These are phyloP conservation scores for Thaleichthys pacificus DNA, from an alignment of 2,797 vertebrate genomes.

Conservation along the genomic window DNA sequence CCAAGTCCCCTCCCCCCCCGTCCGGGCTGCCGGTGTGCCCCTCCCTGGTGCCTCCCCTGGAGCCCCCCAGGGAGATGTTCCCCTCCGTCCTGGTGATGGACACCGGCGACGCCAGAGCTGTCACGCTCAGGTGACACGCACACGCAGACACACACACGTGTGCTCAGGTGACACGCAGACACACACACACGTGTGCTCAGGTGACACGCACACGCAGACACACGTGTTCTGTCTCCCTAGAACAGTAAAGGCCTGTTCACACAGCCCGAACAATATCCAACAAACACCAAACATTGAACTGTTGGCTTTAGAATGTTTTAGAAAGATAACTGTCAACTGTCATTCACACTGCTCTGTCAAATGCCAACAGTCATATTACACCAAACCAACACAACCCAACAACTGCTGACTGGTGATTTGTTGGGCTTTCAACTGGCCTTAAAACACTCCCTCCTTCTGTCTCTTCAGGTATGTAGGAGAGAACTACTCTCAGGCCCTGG, in stretches of 20 bases:
- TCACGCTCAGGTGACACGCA: conserved; percentile 82
- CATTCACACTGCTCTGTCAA: too few relatives aligned
- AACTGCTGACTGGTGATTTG: too few relatives aligned
- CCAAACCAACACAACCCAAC: too few relatives aligned
- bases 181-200: conserved; percentile 70
- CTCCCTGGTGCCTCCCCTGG: conserved; percentile 71
- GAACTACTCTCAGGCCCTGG: conserved; percentile 86
- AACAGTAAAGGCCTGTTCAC: too few relatives aligned
- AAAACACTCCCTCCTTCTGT: background rate
- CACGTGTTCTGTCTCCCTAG: background rate
- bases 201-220: conserved; percentile 59
- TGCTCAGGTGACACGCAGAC: conserved; percentile 77
- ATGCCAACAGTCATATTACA: too few relatives aligned
- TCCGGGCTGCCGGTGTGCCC: conserved; percentile 48
- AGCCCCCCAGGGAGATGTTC: conserved; percentile 77
- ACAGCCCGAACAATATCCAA: too few relatives aligned
- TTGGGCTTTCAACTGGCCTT: too few relatives aligned
- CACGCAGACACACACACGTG: conserved; percentile 2
- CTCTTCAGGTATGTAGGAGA: conserved; percentile 85
- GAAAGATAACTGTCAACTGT: too few relatives aligned
- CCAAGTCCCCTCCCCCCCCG: conserved; percentile 11
- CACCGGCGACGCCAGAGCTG: conserved; percentile 76
- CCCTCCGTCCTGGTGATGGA: conserved; percentile 88
- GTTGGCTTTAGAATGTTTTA: background rate
- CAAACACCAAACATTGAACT: too few relatives aligned